These are phyloP conservation scores for Entomobrya multifasciata DNA, from an alignment of 2,888 invertebrate genomes.

Conservation along the genomic window DNA sequence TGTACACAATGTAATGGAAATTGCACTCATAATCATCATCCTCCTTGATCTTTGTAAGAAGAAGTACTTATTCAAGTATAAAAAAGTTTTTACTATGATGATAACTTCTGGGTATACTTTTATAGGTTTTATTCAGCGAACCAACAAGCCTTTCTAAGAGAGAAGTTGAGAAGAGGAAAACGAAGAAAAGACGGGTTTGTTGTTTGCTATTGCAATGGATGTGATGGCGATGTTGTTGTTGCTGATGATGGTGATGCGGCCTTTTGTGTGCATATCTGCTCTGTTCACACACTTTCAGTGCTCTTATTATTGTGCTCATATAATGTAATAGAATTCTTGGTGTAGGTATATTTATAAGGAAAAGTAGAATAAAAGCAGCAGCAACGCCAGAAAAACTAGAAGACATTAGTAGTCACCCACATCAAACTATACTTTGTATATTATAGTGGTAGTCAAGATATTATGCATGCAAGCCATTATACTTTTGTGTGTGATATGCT, in stretches of 20 bases:
- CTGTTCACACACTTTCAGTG: slow-evolving; percentile 54
- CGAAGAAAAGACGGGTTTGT: slow-evolving; percentile 43
- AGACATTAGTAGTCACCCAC: slow-evolving; percentile 61
- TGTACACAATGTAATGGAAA: not conserved
- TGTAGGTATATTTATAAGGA: not conserved
- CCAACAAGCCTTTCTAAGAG: not conserved
- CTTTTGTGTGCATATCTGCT: slow-evolving; percentile 42
- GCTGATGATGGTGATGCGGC: slow-evolving; percentile 36
- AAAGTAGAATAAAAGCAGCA: not conserved
- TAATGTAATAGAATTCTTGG: not conserved
- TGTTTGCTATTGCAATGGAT: slow-evolving; percentile 8
- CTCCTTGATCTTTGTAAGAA: not conserved
- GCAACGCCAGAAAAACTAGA: not conserved
- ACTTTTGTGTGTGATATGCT: not conserved
- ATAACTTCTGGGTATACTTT: too few species aligned
- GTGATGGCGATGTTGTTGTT: too few species aligned
- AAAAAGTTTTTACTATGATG: not conserved
- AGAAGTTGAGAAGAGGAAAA: slow-evolving; percentile 17
- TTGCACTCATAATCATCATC: slow-evolving; percentile 28
- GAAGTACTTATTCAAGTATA: not conserved
- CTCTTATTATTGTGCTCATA: slow-evolving; percentile 25
- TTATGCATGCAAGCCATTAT: not conserved
- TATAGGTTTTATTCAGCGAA: too few species aligned
- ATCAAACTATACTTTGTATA: slow-evolving; percentile 17
- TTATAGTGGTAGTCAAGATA: not conserved